phyloP scores from a whole-genome alignment of 2,113 vertebrate genomes.

The Stegastes partitus region DNA sequence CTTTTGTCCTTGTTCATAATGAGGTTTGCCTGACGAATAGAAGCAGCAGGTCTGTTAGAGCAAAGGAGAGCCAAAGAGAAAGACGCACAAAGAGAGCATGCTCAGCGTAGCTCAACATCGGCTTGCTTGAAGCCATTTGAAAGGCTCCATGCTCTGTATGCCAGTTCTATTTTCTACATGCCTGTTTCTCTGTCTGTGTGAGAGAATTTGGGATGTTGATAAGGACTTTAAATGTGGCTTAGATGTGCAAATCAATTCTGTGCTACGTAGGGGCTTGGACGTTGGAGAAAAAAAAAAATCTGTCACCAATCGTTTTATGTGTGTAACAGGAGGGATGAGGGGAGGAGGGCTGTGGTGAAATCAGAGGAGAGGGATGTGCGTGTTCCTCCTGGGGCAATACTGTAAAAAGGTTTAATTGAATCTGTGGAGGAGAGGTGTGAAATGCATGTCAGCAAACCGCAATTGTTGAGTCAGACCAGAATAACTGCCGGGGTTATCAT shows the following conservation, averaged over 20 bases:
- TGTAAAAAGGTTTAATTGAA: conserved; percentile 69
- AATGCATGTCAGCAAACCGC: conserved; percentile 58
- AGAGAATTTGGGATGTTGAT: conserved; percentile 43
- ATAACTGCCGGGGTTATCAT: conserved; percentile 6
- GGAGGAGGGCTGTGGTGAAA: conserved; percentile 5
- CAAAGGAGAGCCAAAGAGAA: conserved; percentile 24
- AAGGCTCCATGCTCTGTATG: background rate
- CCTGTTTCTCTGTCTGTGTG: conserved; percentile 27
- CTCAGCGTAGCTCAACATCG: background rate
- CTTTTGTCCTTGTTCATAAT: conserved; percentile 60
- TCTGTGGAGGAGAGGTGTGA: conserved; percentile 66
- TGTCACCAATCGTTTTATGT: conserved; percentile 52
- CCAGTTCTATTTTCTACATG: conserved; percentile 27
- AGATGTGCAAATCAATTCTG: conserved; percentile 48
- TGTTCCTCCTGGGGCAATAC: conserved; percentile 49
- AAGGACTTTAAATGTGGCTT: conserved; percentile 32
- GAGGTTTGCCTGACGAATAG: conserved; percentile 42
- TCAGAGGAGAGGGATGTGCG: background rate
- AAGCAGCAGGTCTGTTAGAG: conserved; percentile 29
- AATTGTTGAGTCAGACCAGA: conserved; percentile 47
- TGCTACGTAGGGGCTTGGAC: conserved; percentile 28
- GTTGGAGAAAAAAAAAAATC: conserved; percentile 5
- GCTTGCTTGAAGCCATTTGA: conserved; percentile 23
- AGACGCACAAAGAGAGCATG: conserved; percentile 8
- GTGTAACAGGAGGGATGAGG: conserved; percentile 13